phyloP scores from a whole-genome alignment of 1,140 invertebrate genomes.

The Drosophila eugracilis region DNA sequence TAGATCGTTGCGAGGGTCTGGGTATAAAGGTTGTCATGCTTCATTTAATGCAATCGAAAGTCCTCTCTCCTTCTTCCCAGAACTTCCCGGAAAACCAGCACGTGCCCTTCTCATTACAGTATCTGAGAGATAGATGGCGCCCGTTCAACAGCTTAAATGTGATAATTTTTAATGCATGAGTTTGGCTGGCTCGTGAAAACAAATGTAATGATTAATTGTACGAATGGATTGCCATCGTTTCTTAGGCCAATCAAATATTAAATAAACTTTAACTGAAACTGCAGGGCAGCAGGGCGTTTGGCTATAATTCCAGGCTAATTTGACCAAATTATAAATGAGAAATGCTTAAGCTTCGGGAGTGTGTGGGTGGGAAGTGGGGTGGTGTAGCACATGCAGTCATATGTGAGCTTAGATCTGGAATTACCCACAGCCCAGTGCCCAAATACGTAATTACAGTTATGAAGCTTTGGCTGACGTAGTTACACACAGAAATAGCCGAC shows the following conservation, averaged over 20 bases:
- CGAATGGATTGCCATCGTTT: slow-evolving; percentile 35
- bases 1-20: slow-evolving; percentile 10
- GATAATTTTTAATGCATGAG: slow-evolving; percentile 55
- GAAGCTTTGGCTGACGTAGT: slow-evolving; percentile 27
- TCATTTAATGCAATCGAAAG: slow-evolving; percentile 71
- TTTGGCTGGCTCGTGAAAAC: slow-evolving; percentile 30
- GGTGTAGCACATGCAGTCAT: slow-evolving; percentile 26
- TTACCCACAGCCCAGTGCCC: slow-evolving; percentile 40
- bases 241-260: slow-evolving; percentile 24
- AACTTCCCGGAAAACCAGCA: slow-evolving; percentile 23
- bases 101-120: slow-evolving; percentile 44
- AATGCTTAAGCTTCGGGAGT: slow-evolving; percentile 8
- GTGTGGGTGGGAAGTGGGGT: neutral
- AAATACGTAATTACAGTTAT: slow-evolving; percentile 50
- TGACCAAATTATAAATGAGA: slow-evolving; percentile 26
- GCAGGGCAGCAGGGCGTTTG: neutral
- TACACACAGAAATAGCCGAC: slow-evolving; percentile 46
- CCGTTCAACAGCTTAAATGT: slow-evolving; percentile 43
- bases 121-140: slow-evolving; percentile 53
- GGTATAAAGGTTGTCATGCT: slow-evolving; percentile 68
- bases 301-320: slow-evolving; percentile 30
- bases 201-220: slow-evolving; percentile 58
- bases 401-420: slow-evolving; percentile 42
- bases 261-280: slow-evolving; percentile 3
- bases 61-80: too few species aligned